Evolutionary conservation across 1,140 invertebrate genomes (phyloP).

Genomic region (Cotesia typhae): DNA sequence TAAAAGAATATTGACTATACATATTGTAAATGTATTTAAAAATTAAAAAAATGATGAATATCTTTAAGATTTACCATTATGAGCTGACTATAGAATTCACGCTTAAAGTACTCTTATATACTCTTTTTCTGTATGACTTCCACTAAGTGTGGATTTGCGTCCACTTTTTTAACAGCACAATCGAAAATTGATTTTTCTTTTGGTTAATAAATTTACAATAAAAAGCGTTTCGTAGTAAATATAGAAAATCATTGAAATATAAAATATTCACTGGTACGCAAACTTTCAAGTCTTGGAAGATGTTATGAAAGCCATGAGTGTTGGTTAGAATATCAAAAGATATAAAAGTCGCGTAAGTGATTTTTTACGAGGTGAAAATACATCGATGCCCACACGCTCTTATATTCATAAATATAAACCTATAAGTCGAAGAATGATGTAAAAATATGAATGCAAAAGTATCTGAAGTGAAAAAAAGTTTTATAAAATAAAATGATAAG

Average conservation of each 20-base stretch:
- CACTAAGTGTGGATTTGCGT: background rate
- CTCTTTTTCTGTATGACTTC: too few species aligned
- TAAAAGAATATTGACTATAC: too few species aligned
- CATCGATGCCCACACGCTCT: too few species aligned
- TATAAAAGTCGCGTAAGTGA: constrained; percentile 28
- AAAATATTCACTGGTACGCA: constrained; percentile 8
- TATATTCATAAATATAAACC: constrained; percentile 11
- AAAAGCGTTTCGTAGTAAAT: background rate
- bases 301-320: constrained; percentile 13
- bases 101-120: too few species aligned
- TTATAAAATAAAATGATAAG: background rate
- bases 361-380: constrained; percentile 28
- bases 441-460: constrained; percentile 14
- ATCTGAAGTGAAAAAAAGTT: constrained; percentile 2
- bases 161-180: background rate
- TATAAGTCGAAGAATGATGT: constrained; percentile 6
- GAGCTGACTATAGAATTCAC: too few species aligned
- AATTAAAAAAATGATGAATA: too few species aligned
- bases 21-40: too few species aligned
- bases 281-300: background rate
- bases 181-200: background rate
- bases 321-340: constrained; percentile 7
- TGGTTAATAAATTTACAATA: background rate
- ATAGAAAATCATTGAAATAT: constrained; percentile 10
- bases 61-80: too few species aligned